Conservation (phyloP, 2,888 invertebrate species). For the Andrena haemorrhoa region DNA sequence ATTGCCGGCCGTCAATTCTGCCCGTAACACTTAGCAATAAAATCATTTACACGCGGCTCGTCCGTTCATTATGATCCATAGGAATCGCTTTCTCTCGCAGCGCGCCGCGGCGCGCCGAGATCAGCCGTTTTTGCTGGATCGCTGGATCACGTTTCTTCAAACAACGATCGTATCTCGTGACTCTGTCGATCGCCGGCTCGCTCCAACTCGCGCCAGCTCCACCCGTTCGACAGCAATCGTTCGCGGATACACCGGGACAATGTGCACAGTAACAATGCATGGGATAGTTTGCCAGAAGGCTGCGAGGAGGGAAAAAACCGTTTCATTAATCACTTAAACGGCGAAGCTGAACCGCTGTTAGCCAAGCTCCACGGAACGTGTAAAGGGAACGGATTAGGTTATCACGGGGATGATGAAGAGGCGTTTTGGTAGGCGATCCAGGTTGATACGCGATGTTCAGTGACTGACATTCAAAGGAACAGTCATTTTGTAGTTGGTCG, state of each 20-base stretch:
- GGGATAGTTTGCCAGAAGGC: not conserved
- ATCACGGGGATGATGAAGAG: conserved; percentile 2
- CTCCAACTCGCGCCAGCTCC: conserved; percentile 2
- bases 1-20: conserved; percentile 68
- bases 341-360: conserved; percentile 11
- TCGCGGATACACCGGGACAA: not conserved
- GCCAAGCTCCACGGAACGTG: not conserved
- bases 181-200: conserved; percentile 46
- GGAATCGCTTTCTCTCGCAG: conserved; percentile 68
- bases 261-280: not conserved
- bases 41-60: conserved; percentile 69
- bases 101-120: conserved; percentile 59
- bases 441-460: too few relatives aligned
- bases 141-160: conserved; percentile 60
- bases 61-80: conserved; percentile 66
- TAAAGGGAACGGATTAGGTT: conserved; percentile 10
- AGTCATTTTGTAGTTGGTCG: too few relatives aligned
- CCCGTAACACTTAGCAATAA: conserved; percentile 63
- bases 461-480: too few relatives aligned
- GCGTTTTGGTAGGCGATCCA: not conserved
- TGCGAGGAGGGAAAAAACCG: not conserved
- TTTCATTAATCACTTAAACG: conserved; percentile 25
- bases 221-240: conserved; percentile 7
- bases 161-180: conserved; percentile 53
- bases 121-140: conserved; percentile 53